A percentile compares a stretch with the other conserved stretches of the same genome.
Evolutionary conservation across 2,888 invertebrate genomes (phyloP).

Genomic region (Hydriomena furcata): DNA sequence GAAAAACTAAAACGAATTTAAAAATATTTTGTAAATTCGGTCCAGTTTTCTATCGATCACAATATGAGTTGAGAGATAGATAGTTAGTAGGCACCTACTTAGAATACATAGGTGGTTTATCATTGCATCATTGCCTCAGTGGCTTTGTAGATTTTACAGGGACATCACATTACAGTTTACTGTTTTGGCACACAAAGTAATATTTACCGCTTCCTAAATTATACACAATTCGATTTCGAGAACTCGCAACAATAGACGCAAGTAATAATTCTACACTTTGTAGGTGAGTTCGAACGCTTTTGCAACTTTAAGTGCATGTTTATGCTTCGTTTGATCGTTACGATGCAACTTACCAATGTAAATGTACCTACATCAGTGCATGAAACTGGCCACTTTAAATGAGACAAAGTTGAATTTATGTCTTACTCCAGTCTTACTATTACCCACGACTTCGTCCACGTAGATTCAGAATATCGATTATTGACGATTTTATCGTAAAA

Average conservation of each 20-base stretch:
- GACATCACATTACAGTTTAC: slow-evolving; percentile 45
- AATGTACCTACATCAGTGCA: neutral
- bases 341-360: slow-evolving; percentile 7
- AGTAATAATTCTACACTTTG: slow-evolving; percentile 39
- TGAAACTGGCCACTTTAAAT: neutral
- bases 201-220: slow-evolving; percentile 52
- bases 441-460: too few species aligned
- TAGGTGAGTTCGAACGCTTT: slow-evolving; percentile 32
- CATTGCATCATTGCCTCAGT: neutral
- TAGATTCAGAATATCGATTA: too few species aligned
- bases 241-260: slow-evolving; percentile 37
- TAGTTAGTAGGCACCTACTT: too few species aligned
- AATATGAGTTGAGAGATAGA: neutral
- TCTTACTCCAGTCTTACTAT: too few species aligned
- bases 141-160: slow-evolving; percentile 36
- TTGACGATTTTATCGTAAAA: too few species aligned
- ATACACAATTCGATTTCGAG: slow-evolving; percentile 47
- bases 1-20: too few species aligned
- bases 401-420: neutral
- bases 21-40: too few species aligned
- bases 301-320: slow-evolving; percentile 34
- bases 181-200: slow-evolving; percentile 64
- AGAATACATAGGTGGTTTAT: neutral
- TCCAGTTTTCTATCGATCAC: too few species aligned
- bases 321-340: slow-evolving; percentile 28